Evolutionary conservation across 2,797 vertebrate genomes (phyloP).

Genomic region (Cyprinella venusta): DNA sequence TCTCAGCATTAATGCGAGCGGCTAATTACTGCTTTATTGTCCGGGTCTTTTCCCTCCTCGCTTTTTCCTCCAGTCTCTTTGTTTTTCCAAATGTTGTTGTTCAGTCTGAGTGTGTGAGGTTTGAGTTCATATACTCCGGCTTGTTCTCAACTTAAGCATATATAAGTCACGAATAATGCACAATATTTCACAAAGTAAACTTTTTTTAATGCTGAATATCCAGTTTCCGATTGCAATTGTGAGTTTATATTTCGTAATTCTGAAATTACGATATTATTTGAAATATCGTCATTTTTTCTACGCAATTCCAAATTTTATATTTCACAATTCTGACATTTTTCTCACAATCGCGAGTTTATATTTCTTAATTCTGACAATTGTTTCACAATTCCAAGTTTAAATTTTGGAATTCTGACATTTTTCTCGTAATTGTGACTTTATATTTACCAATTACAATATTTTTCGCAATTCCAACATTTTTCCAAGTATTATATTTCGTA

Average conservation of each 20-base stretch:
- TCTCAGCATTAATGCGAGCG: conserved; percentile 47
- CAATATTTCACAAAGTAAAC: neutral
- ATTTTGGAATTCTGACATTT: no score
- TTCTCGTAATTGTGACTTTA: no score
- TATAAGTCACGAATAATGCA: neutral
- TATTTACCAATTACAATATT: no score
- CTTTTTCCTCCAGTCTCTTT: conserved; percentile 17
- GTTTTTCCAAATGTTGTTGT: conserved; percentile 49
- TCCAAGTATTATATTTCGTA: no score
- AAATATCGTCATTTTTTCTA: no score
- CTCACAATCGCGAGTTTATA: no score
- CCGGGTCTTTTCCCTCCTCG: conserved; percentile 27
- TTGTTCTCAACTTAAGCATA: neutral
- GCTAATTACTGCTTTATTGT: conserved; percentile 58
- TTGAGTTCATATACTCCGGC: neutral
- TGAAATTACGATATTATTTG: no score
- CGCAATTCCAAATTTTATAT: no score
- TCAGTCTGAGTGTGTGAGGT: conserved; percentile 2
- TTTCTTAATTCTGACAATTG: rapidly evolving
- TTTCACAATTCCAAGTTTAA: rapidly evolving
- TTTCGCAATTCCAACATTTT: no score
- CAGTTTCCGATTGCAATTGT: neutral
- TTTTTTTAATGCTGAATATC: neutral
- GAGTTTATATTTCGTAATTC: no score
- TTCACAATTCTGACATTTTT: no score